phyloP scores from a whole-genome alignment of 2,888 invertebrate genomes.

The Achlya flavicornis region DNA sequence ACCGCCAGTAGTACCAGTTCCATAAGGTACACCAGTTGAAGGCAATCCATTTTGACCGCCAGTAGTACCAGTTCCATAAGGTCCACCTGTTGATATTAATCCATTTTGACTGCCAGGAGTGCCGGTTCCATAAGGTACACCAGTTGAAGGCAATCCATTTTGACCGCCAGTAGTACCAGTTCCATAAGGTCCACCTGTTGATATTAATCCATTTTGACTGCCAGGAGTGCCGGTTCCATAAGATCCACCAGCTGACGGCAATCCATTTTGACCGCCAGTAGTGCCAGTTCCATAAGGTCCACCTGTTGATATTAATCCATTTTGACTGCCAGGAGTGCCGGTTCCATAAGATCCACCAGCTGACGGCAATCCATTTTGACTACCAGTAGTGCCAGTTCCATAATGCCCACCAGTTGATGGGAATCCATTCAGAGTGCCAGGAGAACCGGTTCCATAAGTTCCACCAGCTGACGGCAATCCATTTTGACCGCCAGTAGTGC shows the following conservation, averaged over 20 bases:
- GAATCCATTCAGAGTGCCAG: slow-evolving; percentile 15
- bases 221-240: slow-evolving; percentile 21
- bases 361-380: slow-evolving; percentile 16
- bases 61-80: slow-evolving; percentile 13
- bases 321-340: slow-evolving; percentile 16
- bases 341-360: slow-evolving; percentile 19
- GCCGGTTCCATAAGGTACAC: slow-evolving; percentile 21
- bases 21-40: slow-evolving; percentile 23
- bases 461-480: slow-evolving; percentile 15
- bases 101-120: slow-evolving; percentile 9
- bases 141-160: slow-evolving; percentile 17
- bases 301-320: slow-evolving; percentile 12
- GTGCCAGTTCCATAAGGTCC: slow-evolving; percentile 22
- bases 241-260: not conserved
- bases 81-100: slow-evolving; percentile 21
- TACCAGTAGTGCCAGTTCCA: slow-evolving; percentile 13
- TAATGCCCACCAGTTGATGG: slow-evolving; percentile 21
- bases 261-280: slow-evolving; percentile 15
- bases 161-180: slow-evolving; percentile 18
- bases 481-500: slow-evolving; percentile 7
- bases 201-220: slow-evolving; percentile 16
- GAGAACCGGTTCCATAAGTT: not conserved
- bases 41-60: slow-evolving; percentile 12
- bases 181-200: slow-evolving; percentile 24
- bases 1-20: slow-evolving; percentile 6